Conservation (phyloP, 2,113 vertebrate genomes). For the Gymnogyps californianus region DNA sequence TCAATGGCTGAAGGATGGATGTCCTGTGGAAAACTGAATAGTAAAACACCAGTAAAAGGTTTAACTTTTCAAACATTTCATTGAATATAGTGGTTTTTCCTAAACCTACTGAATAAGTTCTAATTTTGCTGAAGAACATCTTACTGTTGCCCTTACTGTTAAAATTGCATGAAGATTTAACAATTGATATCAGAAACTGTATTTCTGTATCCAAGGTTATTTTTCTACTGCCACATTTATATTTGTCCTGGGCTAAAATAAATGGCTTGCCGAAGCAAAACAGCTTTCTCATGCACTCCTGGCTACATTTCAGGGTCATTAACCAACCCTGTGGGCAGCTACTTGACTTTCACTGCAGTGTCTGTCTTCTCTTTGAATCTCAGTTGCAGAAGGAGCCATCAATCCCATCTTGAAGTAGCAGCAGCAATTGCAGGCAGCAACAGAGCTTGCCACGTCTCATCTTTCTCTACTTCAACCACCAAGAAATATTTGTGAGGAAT, state of each 20-base stretch:
- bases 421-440: not conserved
- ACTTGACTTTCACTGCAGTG: not conserved
- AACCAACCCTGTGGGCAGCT: not conserved
- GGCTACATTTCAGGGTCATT: not conserved
- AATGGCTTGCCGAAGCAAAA: not conserved
- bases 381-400: not conserved
- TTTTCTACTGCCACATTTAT: not conserved
- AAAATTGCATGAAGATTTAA: not conserved
- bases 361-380: not conserved
- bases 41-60: not conserved
- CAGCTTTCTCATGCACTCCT: not conserved
- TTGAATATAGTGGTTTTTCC: not conserved
- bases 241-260: not conserved
- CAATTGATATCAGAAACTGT: not conserved
- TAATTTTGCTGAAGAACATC: not conserved
- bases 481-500: not conserved
- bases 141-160: not conserved
- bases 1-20: not conserved
- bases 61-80: not conserved
- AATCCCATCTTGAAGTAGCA: not conserved
- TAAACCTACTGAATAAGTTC: not conserved
- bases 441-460: not conserved
- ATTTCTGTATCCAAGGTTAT: not conserved
- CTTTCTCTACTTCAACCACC: not conserved
- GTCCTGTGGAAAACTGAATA: not conserved